Conservation (phyloP, 2,113 vertebrate genomes). For the Anhinga anhinga region DNA sequence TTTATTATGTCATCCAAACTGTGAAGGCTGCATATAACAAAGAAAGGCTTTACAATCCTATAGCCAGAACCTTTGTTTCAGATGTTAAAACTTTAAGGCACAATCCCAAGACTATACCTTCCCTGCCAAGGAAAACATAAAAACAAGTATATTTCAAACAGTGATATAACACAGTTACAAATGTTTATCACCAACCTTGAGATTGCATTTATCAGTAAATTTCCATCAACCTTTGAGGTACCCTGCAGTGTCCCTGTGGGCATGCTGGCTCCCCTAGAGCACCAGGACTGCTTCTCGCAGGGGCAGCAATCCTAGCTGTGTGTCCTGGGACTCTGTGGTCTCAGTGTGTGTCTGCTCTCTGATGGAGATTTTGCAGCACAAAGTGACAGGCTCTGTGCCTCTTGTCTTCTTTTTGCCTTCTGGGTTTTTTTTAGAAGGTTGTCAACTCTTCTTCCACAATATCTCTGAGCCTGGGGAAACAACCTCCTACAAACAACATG, state of each 20-base stretch:
- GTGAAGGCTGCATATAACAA: not conserved
- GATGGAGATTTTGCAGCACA: not conserved
- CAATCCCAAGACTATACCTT: not conserved
- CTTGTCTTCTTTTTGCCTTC: not conserved
- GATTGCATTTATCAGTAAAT: not conserved
- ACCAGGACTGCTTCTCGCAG: not conserved
- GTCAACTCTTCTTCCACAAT: slow-evolving; percentile 17
- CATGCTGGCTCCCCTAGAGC: not conserved
- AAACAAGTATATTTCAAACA: not conserved
- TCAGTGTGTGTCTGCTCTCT: not conserved
- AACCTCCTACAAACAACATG: slow-evolving; percentile 29
- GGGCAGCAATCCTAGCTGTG: not conserved
- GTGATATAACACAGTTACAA: not conserved
- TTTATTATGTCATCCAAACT: not conserved
- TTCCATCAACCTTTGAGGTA: not conserved
- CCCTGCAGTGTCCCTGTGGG: not conserved
- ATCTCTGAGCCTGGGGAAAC: slow-evolving; percentile 32
- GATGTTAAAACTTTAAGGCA: not conserved
- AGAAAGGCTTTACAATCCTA: not conserved
- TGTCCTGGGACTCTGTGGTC: not conserved
- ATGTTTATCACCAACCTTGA: not conserved
- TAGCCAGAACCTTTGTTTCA: not conserved
- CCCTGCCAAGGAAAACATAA: slow-evolving; percentile 5
- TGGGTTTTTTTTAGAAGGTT: slow-evolving; percentile 17
- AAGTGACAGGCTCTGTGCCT: slow-evolving; percentile 7